A percentile compares a stretch with the other conserved stretches of the same genome.
Evolutionary conservation across 2,113 vertebrate species (phyloP).

Genomic region (Carassius auratus): DNA sequence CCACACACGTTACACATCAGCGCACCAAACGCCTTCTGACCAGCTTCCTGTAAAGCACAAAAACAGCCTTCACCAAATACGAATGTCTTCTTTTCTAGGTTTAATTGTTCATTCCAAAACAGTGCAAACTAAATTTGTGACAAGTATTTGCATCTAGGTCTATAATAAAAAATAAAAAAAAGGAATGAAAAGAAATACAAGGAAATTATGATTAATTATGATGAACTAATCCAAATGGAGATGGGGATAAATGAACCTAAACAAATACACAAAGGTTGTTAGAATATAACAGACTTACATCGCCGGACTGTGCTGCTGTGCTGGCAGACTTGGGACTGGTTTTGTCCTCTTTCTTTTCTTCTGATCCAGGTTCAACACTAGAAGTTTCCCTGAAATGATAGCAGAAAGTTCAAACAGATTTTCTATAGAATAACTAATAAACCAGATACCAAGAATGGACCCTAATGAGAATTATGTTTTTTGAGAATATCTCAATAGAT

Average conservation of each 20-base stretch:
- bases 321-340: slow-evolving; percentile 82
- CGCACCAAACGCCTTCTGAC: slow-evolving; percentile 93
- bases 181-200: background rate
- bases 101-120: background rate
- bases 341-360: slow-evolving; percentile 81
- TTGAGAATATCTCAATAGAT: background rate
- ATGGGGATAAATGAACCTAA: background rate
- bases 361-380: slow-evolving; percentile 76
- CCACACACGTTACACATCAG: slow-evolving; percentile 94
- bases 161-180: background rate
- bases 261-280: slow-evolving; percentile 4
- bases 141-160: background rate
- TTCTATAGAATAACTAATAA: background rate
- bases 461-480: background rate
- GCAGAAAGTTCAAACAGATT: background rate
- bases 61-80: background rate
- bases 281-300: slow-evolving; percentile 76
- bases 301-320: slow-evolving; percentile 83
- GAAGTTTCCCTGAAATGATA: slow-evolving; percentile 67
- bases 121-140: background rate
- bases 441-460: background rate
- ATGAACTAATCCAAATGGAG: background rate
- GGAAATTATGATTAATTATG: background rate
- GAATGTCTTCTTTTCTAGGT: background rate
- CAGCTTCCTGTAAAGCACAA: slow-evolving; percentile 80